Base-by-base conservation (phyloP, 2,113 vertebrate species). In the Brienomyrus longianalis region DNA sequence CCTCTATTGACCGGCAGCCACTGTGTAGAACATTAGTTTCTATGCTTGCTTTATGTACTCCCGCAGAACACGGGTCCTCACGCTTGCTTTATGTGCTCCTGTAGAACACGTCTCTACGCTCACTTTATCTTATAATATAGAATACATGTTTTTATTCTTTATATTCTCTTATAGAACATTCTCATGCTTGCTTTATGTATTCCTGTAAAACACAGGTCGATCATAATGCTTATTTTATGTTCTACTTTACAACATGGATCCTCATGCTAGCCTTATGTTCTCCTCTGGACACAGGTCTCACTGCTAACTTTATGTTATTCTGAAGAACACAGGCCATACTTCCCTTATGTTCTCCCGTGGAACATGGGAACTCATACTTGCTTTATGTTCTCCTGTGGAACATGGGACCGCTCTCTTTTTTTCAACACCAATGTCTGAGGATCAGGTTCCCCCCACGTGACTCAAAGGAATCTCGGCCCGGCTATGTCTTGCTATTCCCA, bases 371-470 rank as follows among this genome's bases (percentile, higher is more conserved):
- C 74, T 80, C 39, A n/a, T 62, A 21, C 59, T 62, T 13, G 59
- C 21, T 7, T 23, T 62, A 62, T n/a, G 59, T n/a, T 23, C 8
- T 62, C 59, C 21, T 4, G 5, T 62, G 59, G 59, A 21, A n/a
- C 59, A 62, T 62, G 59, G 59, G 59, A 62, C 59, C 59, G n/a
- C 59, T 35, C 83, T 45, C 45, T 47, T 89, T 90, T 93, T 89
- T n/a, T 91, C 91, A 92, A 92, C 94, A 91, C 93, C 86, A 52
- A 88, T 2, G 91, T 84, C 88, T 17, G 45, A 45, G 94, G 95
- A 95, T 97, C 96, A 93, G 94, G 95, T 97, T 97, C 93, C 96
- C 92, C 90, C 91, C 93, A 97, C 94, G 95, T 97, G 96, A 97
- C 94, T 87, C 91, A 43, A 91, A 92, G 96, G 95, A 96, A 95